phyloP scores from a whole-genome alignment of 2,113 vertebrate genomes.

The Petrocephalus zakoni region DNA sequence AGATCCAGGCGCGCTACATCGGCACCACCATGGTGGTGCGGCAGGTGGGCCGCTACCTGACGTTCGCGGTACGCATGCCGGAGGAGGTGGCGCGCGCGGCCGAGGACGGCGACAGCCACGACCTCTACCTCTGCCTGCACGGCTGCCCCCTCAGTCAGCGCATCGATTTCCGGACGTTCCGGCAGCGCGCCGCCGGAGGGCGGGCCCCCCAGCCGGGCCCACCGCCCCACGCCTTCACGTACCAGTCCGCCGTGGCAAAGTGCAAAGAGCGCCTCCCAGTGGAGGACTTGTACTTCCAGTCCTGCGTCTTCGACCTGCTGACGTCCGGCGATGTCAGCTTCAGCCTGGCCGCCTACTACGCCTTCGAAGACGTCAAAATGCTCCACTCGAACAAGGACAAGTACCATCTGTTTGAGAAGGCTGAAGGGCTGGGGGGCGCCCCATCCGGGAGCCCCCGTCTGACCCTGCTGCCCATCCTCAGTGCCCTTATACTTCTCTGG shows the following conservation, averaged over 20 bases:
- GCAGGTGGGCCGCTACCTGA: slow-evolving; percentile 91
- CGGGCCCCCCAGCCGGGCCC: slow-evolving; percentile 38
- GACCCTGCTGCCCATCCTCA: slow-evolving; percentile 34
- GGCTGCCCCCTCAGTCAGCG: slow-evolving; percentile 87
- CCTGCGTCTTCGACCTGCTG: slow-evolving; percentile 92
- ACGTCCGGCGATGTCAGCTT: slow-evolving; percentile 94
- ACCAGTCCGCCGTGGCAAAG: slow-evolving; percentile 76
- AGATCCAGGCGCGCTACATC: slow-evolving; percentile 94
- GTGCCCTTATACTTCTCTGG: slow-evolving; percentile 53
- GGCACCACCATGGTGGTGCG: slow-evolving; percentile 93
- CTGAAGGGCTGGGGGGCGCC: slow-evolving; percentile 44
- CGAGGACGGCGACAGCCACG: slow-evolving; percentile 85
- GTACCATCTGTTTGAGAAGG: slow-evolving; percentile 81
- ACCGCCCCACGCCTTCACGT: slow-evolving; percentile 61
- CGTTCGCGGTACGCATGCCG: slow-evolving; percentile 89
- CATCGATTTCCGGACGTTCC: slow-evolving; percentile 75
- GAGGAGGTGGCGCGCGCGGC: slow-evolving; percentile 86
- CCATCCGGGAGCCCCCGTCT: neutral
- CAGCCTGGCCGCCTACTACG: slow-evolving; percentile 94
- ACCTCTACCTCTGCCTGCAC: slow-evolving; percentile 89
- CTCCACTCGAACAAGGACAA: slow-evolving; percentile 89
- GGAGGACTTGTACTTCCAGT: slow-evolving; percentile 95
- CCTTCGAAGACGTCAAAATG: slow-evolving; percentile 90
- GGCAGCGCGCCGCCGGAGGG: slow-evolving; percentile 58
- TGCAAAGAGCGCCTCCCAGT: slow-evolving; percentile 90